A percentile compares a stretch with the other conserved stretches of the same genome.
phyloP scores from a whole-genome alignment of 2,113 vertebrate species.

The Rhea americana region DNA sequence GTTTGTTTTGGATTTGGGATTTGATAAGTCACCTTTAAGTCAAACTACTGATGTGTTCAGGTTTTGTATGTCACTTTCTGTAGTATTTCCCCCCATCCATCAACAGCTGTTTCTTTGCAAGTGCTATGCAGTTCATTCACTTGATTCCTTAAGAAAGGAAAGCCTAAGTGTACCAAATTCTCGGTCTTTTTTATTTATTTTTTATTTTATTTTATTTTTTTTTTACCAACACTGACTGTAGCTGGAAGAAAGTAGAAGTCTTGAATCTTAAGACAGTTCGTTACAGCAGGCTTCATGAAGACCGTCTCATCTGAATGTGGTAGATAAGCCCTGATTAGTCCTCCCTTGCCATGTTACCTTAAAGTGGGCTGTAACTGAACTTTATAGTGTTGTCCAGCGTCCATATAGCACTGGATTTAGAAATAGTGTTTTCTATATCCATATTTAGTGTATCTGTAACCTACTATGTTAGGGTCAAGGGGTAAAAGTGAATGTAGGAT shows the following conservation, averaged over 20 bases:
- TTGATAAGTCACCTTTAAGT: neutral
- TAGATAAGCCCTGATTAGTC: neutral
- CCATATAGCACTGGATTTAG: neutral
- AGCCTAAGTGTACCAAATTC: neutral
- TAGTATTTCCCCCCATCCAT: neutral
- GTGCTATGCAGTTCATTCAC: neutral
- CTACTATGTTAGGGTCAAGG: neutral
- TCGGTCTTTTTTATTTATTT: neutral
- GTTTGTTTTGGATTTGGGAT: neutral
- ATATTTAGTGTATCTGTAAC: neutral
- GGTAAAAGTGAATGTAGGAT: neutral
- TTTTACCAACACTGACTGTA: neutral
- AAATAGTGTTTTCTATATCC: neutral
- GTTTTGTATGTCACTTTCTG: neutral
- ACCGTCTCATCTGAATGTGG: neutral
- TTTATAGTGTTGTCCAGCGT: neutral
- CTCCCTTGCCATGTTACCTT: neutral
- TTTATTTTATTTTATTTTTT: no score
- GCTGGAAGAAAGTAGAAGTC: neutral
- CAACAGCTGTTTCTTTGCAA: neutral
- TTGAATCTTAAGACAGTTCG: neutral
- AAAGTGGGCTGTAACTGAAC: neutral
- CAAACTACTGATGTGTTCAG: neutral
- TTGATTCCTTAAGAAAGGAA: neutral
- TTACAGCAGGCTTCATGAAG: neutral